phyloP scores from a whole-genome alignment of 2,113 vertebrate genomes.

The Plestiodon gilberti region DNA sequence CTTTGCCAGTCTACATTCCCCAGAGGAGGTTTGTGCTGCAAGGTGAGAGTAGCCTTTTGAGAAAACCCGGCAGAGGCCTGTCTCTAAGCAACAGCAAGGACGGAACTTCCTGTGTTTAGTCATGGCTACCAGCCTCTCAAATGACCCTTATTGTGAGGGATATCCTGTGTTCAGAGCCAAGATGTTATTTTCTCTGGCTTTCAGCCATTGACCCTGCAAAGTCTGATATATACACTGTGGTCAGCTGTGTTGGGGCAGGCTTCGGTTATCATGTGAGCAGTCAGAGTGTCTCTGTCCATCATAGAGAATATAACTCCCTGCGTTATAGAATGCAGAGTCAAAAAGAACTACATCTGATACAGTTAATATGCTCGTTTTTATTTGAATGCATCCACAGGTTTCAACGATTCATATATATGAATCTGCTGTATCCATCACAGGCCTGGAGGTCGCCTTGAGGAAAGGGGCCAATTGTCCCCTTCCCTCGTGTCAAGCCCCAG shows the following conservation, averaged over 20 bases:
- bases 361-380: background rate
- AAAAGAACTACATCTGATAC: background rate
- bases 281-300: background rate
- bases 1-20: conserved; percentile 2
- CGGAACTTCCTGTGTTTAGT: background rate
- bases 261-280: background rate
- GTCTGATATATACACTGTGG: too few relatives aligned
- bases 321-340: background rate
- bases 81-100: background rate
- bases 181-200: background rate
- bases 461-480: background rate
- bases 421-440: background rate
- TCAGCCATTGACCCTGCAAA: background rate
- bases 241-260: too few relatives aligned
- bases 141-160: background rate
- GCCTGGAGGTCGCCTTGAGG: too few relatives aligned
- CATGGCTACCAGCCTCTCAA: background rate
- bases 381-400: background rate
- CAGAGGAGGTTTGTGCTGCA: background rate
- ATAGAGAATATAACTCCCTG: background rate
- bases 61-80: background rate
- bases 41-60: background rate
- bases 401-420: background rate
- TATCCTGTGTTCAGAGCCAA: background rate
- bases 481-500: background rate